A percentile compares a stretch with the other conserved stretches of the same genome.
Conservation (phyloP, 2,113 vertebrate genomes). For the Macrotus californicus region DNA sequence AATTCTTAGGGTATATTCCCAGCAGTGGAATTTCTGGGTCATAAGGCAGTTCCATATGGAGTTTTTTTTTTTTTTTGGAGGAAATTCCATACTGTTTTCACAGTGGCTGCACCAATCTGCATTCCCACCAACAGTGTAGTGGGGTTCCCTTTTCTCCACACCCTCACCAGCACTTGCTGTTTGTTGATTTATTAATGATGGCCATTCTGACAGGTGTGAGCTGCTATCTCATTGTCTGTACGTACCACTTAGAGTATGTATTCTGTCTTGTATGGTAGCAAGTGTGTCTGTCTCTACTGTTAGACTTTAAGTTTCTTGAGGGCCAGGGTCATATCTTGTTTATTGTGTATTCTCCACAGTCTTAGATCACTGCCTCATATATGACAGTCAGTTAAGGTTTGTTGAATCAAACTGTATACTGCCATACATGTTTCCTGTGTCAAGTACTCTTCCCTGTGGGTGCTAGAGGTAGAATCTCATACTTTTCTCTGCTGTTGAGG, state of each 20-base stretch:
- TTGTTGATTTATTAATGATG: too few relatives aligned
- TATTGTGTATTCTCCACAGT: neutral
- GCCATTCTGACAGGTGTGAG: too few relatives aligned
- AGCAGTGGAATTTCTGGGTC: too few relatives aligned
- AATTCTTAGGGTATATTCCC: too few relatives aligned
- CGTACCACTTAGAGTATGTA: neutral
- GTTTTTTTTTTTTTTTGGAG: too few relatives aligned
- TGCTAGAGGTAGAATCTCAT: neutral
- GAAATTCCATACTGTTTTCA: too few relatives aligned
- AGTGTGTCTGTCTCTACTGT: neutral
- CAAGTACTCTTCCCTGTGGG: neutral
- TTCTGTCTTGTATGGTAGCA: slow-evolving; percentile 3
- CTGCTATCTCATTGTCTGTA: too few relatives aligned
- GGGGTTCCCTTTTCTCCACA: too few relatives aligned
- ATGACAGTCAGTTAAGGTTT: neutral
- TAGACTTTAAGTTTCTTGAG: neutral
- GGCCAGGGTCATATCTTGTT: neutral
- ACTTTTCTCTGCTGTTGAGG: neutral
- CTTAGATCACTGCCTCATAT: neutral
- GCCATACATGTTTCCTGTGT: neutral
- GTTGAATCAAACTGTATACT: neutral
- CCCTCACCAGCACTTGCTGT: too few relatives aligned
- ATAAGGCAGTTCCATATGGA: too few relatives aligned
- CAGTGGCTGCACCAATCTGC: too few relatives aligned
- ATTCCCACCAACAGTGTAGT: too few relatives aligned